phyloP scores from a whole-genome alignment of 2,888 invertebrate species.

The Elysia crispata region DNA sequence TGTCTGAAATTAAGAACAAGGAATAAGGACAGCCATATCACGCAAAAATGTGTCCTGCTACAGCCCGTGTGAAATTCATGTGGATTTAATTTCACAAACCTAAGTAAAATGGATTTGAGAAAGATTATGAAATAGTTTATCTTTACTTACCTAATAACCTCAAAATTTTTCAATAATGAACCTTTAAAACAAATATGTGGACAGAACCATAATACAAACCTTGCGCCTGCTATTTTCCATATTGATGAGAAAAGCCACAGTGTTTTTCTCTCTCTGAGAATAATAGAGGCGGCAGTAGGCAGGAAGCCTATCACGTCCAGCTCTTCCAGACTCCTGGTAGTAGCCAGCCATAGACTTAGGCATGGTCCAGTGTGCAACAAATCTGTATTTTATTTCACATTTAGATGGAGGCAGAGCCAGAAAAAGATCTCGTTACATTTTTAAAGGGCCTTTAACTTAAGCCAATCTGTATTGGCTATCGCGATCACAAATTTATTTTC shows the following conservation, averaged over 20 bases:
- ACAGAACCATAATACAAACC: conserved; percentile 47
- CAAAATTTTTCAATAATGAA: too few species aligned
- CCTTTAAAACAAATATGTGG: too few species aligned
- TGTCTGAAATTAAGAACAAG: too few species aligned
- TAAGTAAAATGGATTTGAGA: neutral
- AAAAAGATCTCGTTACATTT: too few species aligned
- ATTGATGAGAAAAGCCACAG: conserved; percentile 88
- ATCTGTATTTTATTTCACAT: conserved; percentile 80
- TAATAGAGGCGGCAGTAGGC: conserved; percentile 96
- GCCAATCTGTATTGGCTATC: too few species aligned
- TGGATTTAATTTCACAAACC: neutral
- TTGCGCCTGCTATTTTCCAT: conserved; percentile 79
- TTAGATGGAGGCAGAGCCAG: neutral
- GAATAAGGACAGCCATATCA: too few species aligned
- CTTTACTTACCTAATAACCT: too few species aligned
- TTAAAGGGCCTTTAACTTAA: too few species aligned
- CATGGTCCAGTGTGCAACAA: conserved; percentile 97
- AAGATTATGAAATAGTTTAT: too few species aligned
- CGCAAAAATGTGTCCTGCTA: too few species aligned
- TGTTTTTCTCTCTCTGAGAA: conserved; percentile 87
- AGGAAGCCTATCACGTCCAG: conserved; percentile 94
- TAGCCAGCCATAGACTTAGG: conserved; percentile 96
- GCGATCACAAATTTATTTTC: too few species aligned
- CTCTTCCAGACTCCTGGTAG: conserved; percentile 97
- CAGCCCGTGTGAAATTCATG: too few species aligned